Conservation (phyloP, 2,113 vertebrate species). For the Anhinga rufa region DNA sequence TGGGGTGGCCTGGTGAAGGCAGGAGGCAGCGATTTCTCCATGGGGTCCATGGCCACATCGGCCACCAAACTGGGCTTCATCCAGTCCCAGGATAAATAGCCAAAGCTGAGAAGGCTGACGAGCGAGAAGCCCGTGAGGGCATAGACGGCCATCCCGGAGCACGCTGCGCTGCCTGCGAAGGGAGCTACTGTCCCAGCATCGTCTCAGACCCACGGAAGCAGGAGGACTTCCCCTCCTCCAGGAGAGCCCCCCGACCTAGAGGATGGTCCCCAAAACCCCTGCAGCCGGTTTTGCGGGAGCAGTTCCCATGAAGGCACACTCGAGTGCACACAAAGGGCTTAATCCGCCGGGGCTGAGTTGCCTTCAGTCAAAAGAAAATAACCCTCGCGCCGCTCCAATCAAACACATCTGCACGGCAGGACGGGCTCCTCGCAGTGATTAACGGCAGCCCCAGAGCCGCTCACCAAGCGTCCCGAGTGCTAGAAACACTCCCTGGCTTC, state of each 20-base stretch:
- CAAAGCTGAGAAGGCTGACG: slow-evolving; percentile 91
- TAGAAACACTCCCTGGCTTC: not conserved
- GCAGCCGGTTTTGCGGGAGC: not conserved
- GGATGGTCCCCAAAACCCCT: not conserved
- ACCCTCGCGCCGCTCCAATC: not conserved
- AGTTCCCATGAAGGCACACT: slow-evolving; percentile 7
- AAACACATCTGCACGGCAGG: slow-evolving; percentile 14
- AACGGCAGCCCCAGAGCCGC: not conserved
- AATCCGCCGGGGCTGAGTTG: slow-evolving; percentile 8
- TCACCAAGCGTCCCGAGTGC: not conserved
- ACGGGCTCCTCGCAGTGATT: not conserved
- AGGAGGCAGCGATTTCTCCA: slow-evolving; percentile 37
- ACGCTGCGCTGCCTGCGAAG: not conserved
- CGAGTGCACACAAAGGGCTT: not conserved
- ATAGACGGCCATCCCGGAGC: slow-evolving; percentile 78
- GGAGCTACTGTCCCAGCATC: not conserved
- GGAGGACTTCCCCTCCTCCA: not conserved
- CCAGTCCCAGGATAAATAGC: slow-evolving; percentile 93
- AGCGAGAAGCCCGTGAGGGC: slow-evolving; percentile 89
- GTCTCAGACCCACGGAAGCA: not conserved
- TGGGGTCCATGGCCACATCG: slow-evolving; percentile 61
- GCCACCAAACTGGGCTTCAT: slow-evolving; percentile 85
- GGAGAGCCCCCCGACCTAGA: not conserved
- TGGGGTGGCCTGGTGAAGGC: slow-evolving; percentile 78
- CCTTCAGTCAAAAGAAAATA: slow-evolving; percentile 49